A percentile compares a stretch with the other conserved stretches of the same genome.
These are phyloP conservation scores for Cyclura pinguis DNA, from an alignment of 2,797 vertebrate species.

Conservation along the genomic window DNA sequence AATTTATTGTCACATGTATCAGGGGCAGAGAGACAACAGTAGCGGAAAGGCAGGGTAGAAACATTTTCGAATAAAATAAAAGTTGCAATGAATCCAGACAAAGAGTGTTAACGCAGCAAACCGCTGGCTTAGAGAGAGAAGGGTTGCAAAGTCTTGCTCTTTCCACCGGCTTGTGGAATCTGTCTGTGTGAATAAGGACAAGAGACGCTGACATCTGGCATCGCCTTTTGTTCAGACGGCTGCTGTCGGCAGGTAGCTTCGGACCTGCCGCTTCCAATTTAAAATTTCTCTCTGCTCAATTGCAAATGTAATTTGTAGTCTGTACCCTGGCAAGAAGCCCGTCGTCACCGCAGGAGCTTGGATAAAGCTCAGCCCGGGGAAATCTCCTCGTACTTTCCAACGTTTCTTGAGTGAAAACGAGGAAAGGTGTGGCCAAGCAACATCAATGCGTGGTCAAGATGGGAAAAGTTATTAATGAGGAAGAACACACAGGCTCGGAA, in stretches of 20 bases:
- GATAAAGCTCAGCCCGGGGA: not conserved
- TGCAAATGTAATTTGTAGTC: slow-evolving; percentile 32
- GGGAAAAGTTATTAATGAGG: no score
- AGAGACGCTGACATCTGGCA: not conserved
- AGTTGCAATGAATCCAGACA: not conserved
- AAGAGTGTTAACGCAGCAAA: not conserved
- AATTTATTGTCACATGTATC: not conserved
- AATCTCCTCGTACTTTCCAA: no score
- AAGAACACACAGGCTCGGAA: no score
- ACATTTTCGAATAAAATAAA: not conserved
- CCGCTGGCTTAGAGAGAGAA: not conserved
- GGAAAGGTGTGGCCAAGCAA: no score
- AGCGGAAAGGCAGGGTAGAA: not conserved
- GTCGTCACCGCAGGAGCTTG: not conserved
- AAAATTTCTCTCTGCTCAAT: not conserved
- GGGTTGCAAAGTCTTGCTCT: not conserved
- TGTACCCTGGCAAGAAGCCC: not conserved
- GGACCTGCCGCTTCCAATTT: slow-evolving; percentile 27
- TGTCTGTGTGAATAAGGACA: not conserved
- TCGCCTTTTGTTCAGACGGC: not conserved
- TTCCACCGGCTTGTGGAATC: no score
- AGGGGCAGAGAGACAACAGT: no score
- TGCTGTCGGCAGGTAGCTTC: slow-evolving; percentile 28
- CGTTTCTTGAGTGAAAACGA: no score
- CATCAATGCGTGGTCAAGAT: no score